Evolutionary conservation across 2,888 invertebrate genomes (phyloP).

Genomic region (Campaea margaritaria): DNA sequence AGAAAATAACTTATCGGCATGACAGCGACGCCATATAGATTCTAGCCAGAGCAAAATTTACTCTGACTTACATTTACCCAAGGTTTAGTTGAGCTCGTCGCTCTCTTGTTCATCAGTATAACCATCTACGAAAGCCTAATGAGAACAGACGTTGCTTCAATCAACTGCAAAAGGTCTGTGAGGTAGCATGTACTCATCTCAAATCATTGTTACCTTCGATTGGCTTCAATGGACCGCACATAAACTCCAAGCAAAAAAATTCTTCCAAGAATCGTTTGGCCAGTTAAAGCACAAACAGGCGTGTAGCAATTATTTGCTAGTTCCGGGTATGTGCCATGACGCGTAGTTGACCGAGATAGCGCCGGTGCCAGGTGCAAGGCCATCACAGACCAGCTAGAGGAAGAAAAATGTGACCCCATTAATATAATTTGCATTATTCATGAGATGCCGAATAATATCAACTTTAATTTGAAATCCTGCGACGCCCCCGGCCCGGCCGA

Average conservation of each 20-base stretch:
- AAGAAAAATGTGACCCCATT: conserved; percentile 61
- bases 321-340: conserved; percentile 55
- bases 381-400: conserved; percentile 40
- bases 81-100: too few species aligned
- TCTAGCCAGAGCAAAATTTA: too few species aligned
- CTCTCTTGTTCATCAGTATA: too few species aligned
- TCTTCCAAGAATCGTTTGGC: conserved; percentile 12
- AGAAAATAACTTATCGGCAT: too few species aligned
- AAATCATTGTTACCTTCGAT: not conserved
- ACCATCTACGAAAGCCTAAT: too few species aligned
- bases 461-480: conserved; percentile 40
- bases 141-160: too few species aligned
- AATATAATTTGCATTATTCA: conserved; percentile 56
- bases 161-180: too few species aligned
- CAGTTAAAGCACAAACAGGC: conserved; percentile 27
- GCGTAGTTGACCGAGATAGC: conserved; percentile 57
- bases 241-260: not conserved
- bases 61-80: too few species aligned
- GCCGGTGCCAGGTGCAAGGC: conserved; percentile 62
- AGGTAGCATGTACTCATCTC: too few species aligned
- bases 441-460: conserved; percentile 50
- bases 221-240: too few species aligned
- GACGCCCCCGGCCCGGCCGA: conserved; percentile 43
- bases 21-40: too few species aligned
- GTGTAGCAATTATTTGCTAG: conserved; percentile 37